A percentile compares a stretch with the other conserved stretches of the same genome.
Evolutionary conservation across 2,888 invertebrate genomes (phyloP).

Genomic region (Agrotis clavis): DNA sequence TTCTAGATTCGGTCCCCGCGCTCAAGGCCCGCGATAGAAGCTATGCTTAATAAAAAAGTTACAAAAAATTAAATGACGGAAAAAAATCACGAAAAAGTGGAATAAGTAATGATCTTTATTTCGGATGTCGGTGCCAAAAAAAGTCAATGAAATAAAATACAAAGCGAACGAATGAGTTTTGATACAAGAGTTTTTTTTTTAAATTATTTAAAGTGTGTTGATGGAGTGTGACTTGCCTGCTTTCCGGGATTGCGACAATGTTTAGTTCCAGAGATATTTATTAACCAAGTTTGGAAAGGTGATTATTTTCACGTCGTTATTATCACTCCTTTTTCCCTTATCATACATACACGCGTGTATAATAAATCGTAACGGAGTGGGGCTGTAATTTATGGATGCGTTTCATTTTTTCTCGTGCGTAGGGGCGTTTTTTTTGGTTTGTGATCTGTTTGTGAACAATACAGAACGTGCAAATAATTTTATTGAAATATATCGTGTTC

Average conservation of each 20-base stretch:
- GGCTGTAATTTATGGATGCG: slow-evolving; percentile 46
- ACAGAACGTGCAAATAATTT: slow-evolving; percentile 18
- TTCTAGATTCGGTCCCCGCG: no score
- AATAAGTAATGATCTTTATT: no score
- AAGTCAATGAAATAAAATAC: no score
- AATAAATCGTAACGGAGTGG: slow-evolving; percentile 49
- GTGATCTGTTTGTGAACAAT: slow-evolving; percentile 26
- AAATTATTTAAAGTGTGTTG: no score
- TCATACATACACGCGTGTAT: slow-evolving; percentile 22
- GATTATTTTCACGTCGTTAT: slow-evolving; percentile 54
- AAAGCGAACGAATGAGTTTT: no score
- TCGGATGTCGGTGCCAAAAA: no score
- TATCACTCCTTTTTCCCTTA: slow-evolving; percentile 31
- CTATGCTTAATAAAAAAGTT: no score
- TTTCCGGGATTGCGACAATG: slow-evolving; percentile 53
- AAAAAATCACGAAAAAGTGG: no score
- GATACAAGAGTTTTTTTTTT: no score
- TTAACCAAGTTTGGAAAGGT: slow-evolving; percentile 33
- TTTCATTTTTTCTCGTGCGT: slow-evolving; percentile 49
- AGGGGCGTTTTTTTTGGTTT: slow-evolving; percentile 23
- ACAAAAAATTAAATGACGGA: no score
- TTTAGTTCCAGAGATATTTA: slow-evolving; percentile 45
- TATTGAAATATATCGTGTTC: slow-evolving; percentile 25
- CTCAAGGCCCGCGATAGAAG: no score
- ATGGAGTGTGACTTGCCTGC: slow-evolving; percentile 32